Percentiles rank a stretch among this genome's conserved stretches.
These are phyloP conservation scores for Megaptera novaeangliae DNA, from an alignment of 2,113 vertebrate genomes.

Conservation along the genomic window DNA sequence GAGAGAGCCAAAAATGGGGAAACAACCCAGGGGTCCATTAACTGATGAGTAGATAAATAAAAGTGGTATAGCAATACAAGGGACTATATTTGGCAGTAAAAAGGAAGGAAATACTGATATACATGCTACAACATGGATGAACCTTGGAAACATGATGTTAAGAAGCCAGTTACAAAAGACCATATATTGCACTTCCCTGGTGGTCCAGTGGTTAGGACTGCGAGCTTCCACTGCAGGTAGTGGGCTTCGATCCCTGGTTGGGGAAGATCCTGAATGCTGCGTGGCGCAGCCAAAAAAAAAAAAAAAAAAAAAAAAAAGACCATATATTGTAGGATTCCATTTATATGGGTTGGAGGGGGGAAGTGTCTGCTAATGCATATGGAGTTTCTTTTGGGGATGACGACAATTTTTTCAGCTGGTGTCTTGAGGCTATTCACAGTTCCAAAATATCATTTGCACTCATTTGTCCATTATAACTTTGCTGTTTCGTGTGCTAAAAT, in stretches of 20 bases:
- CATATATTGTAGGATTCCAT: not conserved
- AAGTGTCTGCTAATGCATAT: not conserved
- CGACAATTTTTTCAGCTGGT: not conserved
- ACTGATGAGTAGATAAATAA: not conserved
- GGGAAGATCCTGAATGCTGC: no score
- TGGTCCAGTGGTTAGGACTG: no score
- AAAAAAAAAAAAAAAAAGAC: not conserved
- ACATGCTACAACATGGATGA: not conserved
- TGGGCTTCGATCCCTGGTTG: no score
- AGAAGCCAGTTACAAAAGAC: not conserved
- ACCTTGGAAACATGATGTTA: not conserved
- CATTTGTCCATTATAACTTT: not conserved
- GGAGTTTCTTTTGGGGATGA: not conserved
- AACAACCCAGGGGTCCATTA: no score
- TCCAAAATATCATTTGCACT: not conserved
- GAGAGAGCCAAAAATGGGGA: not conserved
- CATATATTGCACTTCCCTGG: no score
- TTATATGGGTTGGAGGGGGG: rapidly evolving
- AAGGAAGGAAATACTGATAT: not conserved
- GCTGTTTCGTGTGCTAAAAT: not conserved
- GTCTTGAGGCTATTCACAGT: not conserved
- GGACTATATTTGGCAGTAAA: not conserved
- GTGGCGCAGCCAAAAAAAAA: rapidly evolving
- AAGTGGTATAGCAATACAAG: not conserved
- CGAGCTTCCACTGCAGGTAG: no score